phyloP scores from a whole-genome alignment of 2,113 vertebrate genomes.

The Circaetus cinerascens region DNA sequence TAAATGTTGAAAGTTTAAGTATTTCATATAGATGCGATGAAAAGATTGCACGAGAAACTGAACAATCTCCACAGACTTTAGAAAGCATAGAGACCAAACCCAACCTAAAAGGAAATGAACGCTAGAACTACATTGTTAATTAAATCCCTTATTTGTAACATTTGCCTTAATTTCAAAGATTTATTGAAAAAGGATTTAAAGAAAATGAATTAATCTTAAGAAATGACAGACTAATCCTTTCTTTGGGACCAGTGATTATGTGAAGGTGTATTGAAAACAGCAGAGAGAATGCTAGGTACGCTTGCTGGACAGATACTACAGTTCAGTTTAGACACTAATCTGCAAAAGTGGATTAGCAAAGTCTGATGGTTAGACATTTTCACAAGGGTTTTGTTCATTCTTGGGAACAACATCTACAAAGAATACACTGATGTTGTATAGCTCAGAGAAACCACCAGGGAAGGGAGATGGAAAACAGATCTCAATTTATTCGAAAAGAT shows the following conservation, averaged over 20 bases:
- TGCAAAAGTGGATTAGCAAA: neutral
- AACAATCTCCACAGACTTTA: neutral
- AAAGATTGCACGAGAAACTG: slow-evolving; percentile 24
- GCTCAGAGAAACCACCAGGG: neutral
- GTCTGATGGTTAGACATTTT: neutral
- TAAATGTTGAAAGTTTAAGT: slow-evolving; percentile 55
- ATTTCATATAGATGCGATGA: slow-evolving; percentile 50
- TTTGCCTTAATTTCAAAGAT: slow-evolving; percentile 56
- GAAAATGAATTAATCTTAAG: slow-evolving; percentile 8
- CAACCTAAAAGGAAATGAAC: neutral
- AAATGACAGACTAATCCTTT: slow-evolving; percentile 34
- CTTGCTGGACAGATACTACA: neutral
- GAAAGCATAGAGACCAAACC: neutral
- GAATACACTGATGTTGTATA: neutral
- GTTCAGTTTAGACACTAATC: neutral
- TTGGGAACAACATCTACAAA: neutral
- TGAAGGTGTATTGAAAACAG: neutral
- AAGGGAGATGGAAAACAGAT: neutral
- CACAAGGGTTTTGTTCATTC: neutral
- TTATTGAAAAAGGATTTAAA: slow-evolving; percentile 37
- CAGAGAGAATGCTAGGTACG: neutral
- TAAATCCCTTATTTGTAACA: slow-evolving; percentile 37
- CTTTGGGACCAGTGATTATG: neutral
- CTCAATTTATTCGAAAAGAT: neutral
- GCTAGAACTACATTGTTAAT: neutral